Base-by-base conservation (phyloP, 2,797 vertebrate genomes). In the Merluccius polli region DNA sequence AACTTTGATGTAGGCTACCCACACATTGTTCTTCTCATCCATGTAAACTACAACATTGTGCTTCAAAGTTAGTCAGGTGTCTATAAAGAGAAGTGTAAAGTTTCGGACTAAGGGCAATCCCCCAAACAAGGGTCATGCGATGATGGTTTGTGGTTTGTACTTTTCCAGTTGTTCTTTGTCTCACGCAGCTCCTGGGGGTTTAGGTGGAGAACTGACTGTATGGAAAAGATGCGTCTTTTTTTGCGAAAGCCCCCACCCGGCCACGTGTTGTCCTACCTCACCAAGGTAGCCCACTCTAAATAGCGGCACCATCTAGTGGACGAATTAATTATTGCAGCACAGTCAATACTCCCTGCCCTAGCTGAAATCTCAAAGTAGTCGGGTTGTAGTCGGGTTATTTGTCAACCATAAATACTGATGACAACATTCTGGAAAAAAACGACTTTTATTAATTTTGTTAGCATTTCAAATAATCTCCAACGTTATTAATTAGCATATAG, bases 371-470 rank as follows among this genome's bases (percentile, higher is more conserved):
- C 36, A 38, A 38, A 38, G 36, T n/a, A n/a, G n/a, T n/a, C n/a
- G n/a, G n/a, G n/a, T n/a, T n/a, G n/a, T n/a, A n/a, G n/a, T n/a
- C n/a, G n/a, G n/a, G n/a, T n/a, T n/a, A n/a, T n/a, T n/a, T n/a
- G n/a, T 27, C 24, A 63, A 16, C 29, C 24, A 12, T 10, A 30
- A 71, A 27, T 11, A 15, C 69, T 78, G 31, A 48, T 36, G 44
- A 72, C 0, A 4, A 35, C 11, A 82, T 70, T 73, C 63, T 86
- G 74, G 71, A 52, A 85, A 81, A 90, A 84, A 90, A 90, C 80
- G 81, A 90, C 90, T 77, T 91, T 88, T 87, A 92, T 92, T 91
- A 73, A 79, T 77, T 77, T 83, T 84, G 86, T 75, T 89, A 83
- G 75, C 85, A 85, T 89, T 88, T 86, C 80, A 91, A 83, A 87